Evolutionary conservation across 2,888 invertebrate genomes (phyloP).

Genomic region (Caenorhabditis wallacei): DNA sequence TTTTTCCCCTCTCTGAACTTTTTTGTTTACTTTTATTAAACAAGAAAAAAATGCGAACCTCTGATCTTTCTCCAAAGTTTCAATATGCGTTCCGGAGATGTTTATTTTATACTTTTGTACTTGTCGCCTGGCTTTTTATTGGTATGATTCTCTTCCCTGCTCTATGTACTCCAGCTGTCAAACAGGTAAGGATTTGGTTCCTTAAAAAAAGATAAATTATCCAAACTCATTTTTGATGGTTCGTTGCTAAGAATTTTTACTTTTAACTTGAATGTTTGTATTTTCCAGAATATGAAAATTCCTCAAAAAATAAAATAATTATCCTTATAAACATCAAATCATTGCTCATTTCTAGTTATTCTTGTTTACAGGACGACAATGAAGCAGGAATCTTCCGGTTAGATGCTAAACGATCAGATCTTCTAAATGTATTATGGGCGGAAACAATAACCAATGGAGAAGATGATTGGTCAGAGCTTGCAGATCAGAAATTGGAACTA

Average conservation of each 20-base stretch:
- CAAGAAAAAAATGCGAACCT: constrained; percentile 34
- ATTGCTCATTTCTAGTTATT: too few relatives aligned
- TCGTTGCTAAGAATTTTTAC: too few relatives aligned
- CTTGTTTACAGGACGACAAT: constrained; percentile 50
- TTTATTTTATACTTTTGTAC: constrained; percentile 75
- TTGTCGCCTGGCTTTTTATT: constrained; percentile 74
- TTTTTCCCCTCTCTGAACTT: neutral
- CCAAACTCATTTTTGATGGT: too few relatives aligned
- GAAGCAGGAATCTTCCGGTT: constrained; percentile 65
- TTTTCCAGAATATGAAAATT: too few relatives aligned
- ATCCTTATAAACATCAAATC: too few relatives aligned
- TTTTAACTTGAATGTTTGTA: too few relatives aligned
- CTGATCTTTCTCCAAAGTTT: constrained; percentile 76
- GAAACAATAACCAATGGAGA: constrained; percentile 80
- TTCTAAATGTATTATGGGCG: constrained; percentile 81
- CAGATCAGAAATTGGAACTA: constrained; percentile 80
- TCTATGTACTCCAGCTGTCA: constrained; percentile 42
- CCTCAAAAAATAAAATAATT: too few relatives aligned
- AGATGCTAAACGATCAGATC: constrained; percentile 79
- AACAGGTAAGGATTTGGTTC: constrained; percentile 40
- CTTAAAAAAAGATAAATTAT: too few relatives aligned
- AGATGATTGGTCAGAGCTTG: constrained; percentile 80
- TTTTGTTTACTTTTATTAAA: constrained; percentile 19
- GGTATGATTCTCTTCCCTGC: constrained; percentile 75
- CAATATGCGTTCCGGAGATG: constrained; percentile 79